phyloP scores from a whole-genome alignment of 2,113 vertebrate species.

The Carollia perspicillata region DNA sequence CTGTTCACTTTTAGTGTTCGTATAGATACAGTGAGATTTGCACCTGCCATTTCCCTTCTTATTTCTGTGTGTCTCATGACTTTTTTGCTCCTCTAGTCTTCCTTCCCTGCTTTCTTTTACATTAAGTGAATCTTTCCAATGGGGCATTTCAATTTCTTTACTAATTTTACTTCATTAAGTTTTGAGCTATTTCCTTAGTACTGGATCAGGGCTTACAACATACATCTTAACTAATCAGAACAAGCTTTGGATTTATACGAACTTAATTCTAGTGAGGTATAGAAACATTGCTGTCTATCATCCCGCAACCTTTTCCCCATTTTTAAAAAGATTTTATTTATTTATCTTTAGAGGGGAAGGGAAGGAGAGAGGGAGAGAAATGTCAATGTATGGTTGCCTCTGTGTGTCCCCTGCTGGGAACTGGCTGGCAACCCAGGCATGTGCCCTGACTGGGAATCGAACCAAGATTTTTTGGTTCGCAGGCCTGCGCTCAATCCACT shows the following conservation, averaged over 20 bases:
- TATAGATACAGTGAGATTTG: neutral
- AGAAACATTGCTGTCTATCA: neutral
- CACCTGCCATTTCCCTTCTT: neutral
- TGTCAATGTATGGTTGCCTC: no score
- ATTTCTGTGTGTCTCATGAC: neutral
- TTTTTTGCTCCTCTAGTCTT: neutral
- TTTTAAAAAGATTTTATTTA: no score
- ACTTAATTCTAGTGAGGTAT: neutral
- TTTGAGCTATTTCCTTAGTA: neutral
- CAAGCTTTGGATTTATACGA: neutral
- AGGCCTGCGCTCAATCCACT: no score
- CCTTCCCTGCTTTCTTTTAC: neutral
- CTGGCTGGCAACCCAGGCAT: no score
- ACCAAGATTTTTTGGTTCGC: no score
- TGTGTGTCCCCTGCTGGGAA: no score
- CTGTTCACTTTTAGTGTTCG: neutral
- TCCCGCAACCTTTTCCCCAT: neutral
- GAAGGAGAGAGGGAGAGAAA: no score
- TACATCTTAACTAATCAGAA: neutral
- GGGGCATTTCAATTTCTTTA: neutral
- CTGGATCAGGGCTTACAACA: neutral
- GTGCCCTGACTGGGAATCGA: no score
- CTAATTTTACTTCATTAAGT: neutral
- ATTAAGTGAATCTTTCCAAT: neutral
- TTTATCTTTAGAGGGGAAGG: no score